phyloP scores from a whole-genome alignment of 1,140 invertebrate genomes.

The Mamestra configurata region DNA sequence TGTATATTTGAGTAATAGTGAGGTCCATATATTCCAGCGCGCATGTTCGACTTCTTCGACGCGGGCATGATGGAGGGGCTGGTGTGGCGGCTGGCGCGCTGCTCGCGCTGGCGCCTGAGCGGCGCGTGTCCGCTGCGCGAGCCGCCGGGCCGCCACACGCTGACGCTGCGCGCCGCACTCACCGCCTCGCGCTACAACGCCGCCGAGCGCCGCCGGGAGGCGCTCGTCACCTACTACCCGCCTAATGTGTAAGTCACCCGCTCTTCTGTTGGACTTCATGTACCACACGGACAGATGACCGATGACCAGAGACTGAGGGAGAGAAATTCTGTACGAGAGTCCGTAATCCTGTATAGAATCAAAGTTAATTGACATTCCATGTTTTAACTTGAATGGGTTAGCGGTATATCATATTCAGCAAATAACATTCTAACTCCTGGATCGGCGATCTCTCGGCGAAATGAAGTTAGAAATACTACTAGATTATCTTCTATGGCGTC shows the following conservation, averaged over 20 bases:
- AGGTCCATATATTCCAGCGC: constrained; percentile 88
- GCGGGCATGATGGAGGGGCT: constrained; percentile 95
- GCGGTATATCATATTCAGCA: too few species aligned
- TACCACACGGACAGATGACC: not conserved
- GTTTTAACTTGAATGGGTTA: too few species aligned
- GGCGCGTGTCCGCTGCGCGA: constrained; percentile 77
- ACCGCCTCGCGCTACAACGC: constrained; percentile 75
- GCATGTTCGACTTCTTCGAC: constrained; percentile 96
- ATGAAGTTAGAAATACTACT: too few species aligned
- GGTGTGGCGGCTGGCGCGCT: constrained; percentile 87
- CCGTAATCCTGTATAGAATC: not conserved
- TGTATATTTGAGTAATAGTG: too few species aligned
- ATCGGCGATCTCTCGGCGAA: too few species aligned
- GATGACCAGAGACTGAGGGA: not conserved
- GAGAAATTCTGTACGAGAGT: too few species aligned
- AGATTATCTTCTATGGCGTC: too few species aligned
- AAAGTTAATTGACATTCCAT: not conserved
- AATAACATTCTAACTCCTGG: too few species aligned
- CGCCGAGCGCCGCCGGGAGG: constrained; percentile 65
- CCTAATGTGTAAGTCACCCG: constrained; percentile 76
- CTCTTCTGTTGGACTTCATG: too few species aligned
- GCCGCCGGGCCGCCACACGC: constrained; percentile 75
- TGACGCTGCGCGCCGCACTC: constrained; percentile 74
- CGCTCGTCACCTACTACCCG: constrained; percentile 81
- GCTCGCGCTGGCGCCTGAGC: constrained; percentile 79